Base-by-base conservation (phyloP, 23 tunicate genomes). In the Botrylloides violaceus region DNA sequence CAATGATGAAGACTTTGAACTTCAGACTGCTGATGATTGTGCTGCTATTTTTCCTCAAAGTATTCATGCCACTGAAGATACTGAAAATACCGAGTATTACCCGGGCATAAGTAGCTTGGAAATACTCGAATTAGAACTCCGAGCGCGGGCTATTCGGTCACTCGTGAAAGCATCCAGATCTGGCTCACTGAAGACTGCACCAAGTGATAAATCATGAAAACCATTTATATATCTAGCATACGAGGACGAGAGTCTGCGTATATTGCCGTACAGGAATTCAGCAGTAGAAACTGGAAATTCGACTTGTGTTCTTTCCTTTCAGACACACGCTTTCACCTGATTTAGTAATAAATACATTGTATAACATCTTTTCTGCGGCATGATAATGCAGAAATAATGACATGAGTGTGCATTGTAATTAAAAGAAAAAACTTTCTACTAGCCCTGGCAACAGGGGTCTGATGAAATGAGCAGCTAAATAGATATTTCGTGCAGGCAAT, bases 141-240 rank as follows among this genome's bases (percentile, higher is more conserved):
- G 96, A 20, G 96, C 74, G 18, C 70, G 96, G 29, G 96, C 96
- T 31, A 88, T 88, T 22, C 76, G 84, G 36, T 88, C 96, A 2
- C 58, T 88, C 59, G 77, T 81, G 96, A 71, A 73, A 63, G 86
- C 82, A 25, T 74, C 77, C n/a, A 72, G 77, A 32, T 5, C 79
- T 19, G 57, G 74, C 24, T 32, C 36, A 37, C 74, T 68, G 23
- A 68, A 68, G 58, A 26, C 74, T 63, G 9, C 15, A 15, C 53
- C 53, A 43, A 43, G 12, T n/a, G n/a, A n/a, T n/a, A n/a, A n/a
- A n/a, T n/a, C n/a, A n/a, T n/a, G n/a, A n/a, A n/a, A n/a, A n/a
- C n/a, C n/a, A n/a, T n/a, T n/a, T n/a, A n/a, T n/a, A n/a, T n/a
- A n/a, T n/a, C n/a, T n/a, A n/a, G n/a, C n/a, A n/a, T n/a, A n/a